Conservation (phyloP, 2,888 invertebrate genomes). For the Cheiracanthium punctorium region DNA sequence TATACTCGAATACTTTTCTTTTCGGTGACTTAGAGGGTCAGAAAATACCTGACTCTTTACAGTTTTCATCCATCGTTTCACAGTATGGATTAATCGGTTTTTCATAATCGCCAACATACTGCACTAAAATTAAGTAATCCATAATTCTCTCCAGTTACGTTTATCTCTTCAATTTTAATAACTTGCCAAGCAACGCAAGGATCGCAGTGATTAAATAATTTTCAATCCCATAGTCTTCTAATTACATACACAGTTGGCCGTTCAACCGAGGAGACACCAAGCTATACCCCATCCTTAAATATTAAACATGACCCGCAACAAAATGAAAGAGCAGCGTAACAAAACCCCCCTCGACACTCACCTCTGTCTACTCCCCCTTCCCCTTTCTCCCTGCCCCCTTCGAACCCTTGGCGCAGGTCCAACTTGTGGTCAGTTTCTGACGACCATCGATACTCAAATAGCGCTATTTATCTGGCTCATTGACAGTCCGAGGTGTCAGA, state of each 20-base stretch:
- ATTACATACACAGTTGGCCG: background rate
- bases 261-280: background rate
- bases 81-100: too few relatives aligned
- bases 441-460: conserved; percentile 15
- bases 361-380: background rate
- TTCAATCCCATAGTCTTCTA: background rate
- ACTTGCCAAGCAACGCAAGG: too few relatives aligned
- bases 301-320: conserved; percentile 8
- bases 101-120: too few relatives aligned
- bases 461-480: conserved; percentile 3
- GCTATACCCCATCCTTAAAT: background rate
- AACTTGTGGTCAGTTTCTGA: conserved; percentile 10
- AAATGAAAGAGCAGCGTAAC: background rate
- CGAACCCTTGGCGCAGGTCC: background rate
- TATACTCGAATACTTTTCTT: too few relatives aligned
- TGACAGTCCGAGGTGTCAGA: conserved; percentile 13
- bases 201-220: too few relatives aligned
- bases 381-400: too few relatives aligned
- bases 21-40: too few relatives aligned
- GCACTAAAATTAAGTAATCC: too few relatives aligned
- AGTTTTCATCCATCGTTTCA: too few relatives aligned
- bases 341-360: background rate
- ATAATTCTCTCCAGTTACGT: too few relatives aligned
- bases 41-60: too few relatives aligned
- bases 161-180: too few relatives aligned